A percentile compares a stretch with the other conserved stretches of the same genome.
These are phyloP conservation scores for Meda fulgida DNA, from an alignment of 2,797 vertebrate species.

Conservation along the genomic window DNA sequence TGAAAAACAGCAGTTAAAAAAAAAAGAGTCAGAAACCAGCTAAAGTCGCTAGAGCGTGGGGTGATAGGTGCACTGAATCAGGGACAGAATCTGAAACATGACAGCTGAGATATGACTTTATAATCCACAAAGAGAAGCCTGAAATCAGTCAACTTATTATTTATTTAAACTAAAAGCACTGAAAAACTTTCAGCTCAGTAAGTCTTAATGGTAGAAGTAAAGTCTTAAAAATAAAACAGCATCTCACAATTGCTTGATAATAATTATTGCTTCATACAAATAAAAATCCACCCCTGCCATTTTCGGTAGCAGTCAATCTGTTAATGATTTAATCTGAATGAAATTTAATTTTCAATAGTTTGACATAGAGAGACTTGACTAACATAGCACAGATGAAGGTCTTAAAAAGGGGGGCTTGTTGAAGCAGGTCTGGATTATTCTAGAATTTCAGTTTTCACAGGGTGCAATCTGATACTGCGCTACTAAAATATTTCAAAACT, in stretches of 20 bases:
- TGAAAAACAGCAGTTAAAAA: conserved; percentile 26
- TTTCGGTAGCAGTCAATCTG: neutral
- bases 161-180: neutral
- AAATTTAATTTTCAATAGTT: neutral
- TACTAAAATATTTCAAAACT: conserved; percentile 29
- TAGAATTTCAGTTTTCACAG: conserved; percentile 33
- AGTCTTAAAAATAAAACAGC: neutral
- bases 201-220: neutral
- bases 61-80: conserved; percentile 15
- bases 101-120: conserved; percentile 20
- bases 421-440: conserved; percentile 50
- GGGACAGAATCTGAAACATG: conserved; percentile 22
- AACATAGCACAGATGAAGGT: neutral
- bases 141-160: neutral
- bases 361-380: neutral
- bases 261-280: neutral
- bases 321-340: neutral
- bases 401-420: conserved; percentile 18
- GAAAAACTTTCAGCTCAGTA: neutral
- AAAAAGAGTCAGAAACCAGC: neutral
- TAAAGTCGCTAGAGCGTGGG: conserved; percentile 11
- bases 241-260: neutral
- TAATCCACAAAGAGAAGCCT: conserved; percentile 1
- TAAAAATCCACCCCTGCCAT: no score
- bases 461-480: conserved; percentile 11